These are phyloP conservation scores for Ctena decussata DNA, from an alignment of 2,888 invertebrate species.

Conservation along the genomic window DNA sequence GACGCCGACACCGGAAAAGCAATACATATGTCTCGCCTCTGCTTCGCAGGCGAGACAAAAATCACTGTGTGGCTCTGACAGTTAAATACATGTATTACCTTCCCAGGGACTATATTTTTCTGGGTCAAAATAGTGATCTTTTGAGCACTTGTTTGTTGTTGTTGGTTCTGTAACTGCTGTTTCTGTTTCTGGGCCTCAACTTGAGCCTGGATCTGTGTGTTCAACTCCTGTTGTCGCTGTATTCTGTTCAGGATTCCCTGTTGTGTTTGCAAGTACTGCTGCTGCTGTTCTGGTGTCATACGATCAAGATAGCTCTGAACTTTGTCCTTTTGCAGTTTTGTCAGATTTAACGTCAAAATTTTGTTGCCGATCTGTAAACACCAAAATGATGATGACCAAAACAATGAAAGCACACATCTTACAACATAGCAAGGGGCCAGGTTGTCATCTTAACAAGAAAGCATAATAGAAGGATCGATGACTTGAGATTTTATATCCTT, in stretches of 20 bases:
- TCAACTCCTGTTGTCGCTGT: conserved; percentile 69
- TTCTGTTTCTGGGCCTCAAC: conserved; percentile 62
- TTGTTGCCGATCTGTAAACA: conserved; percentile 87
- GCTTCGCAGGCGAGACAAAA: too few species aligned
- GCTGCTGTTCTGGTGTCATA: conserved; percentile 83
- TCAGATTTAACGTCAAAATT: conserved; percentile 80
- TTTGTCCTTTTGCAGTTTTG: conserved; percentile 81
- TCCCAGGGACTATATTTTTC: conserved; percentile 4
- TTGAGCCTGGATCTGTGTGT: conserved; percentile 69
- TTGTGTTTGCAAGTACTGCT: conserved; percentile 81
- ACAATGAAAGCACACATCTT: too few species aligned
- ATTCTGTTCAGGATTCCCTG: conserved; percentile 73
- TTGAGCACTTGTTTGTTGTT: neutral
- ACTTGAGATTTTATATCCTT: too few species aligned
- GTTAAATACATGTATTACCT: neutral
- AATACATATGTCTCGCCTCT: too few species aligned
- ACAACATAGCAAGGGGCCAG: too few species aligned
- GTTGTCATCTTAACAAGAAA: too few species aligned
- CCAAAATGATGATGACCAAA: too few species aligned
- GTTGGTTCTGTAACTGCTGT: conserved; percentile 11
- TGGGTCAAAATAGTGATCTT: neutral
- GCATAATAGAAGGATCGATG: too few species aligned
- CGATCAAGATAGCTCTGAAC: conserved; percentile 77
- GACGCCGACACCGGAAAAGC: too few species aligned
- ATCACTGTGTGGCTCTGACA: too few species aligned